Evolutionary conservation across 2,888 invertebrate genomes (phyloP).

Genomic region (Ormyrus rosae): DNA sequence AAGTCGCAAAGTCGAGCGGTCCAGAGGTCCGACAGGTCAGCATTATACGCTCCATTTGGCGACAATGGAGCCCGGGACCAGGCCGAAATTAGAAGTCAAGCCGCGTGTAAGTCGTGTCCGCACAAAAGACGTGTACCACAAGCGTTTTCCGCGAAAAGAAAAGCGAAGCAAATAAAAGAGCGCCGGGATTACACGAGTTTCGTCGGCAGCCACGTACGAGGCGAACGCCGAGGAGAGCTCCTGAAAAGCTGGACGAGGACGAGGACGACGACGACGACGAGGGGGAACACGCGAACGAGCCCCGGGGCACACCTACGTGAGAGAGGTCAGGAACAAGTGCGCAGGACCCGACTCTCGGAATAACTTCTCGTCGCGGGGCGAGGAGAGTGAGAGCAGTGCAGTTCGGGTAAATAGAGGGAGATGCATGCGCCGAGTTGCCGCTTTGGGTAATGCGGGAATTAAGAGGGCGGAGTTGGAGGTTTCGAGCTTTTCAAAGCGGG

Average conservation of each 20-base stretch:
- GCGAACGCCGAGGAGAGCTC: constrained; percentile 17
- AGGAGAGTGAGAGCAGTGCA: neutral
- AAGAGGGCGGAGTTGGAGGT: constrained; percentile 14
- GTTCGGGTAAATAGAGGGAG: neutral
- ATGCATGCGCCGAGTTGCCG: neutral
- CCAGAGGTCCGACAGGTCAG: constrained; percentile 18
- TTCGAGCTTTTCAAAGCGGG: no score
- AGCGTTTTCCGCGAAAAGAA: neutral
- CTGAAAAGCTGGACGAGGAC: constrained; percentile 35
- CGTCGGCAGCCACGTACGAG: constrained; percentile 26
- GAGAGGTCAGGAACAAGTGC: constrained; percentile 40
- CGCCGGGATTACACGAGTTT: constrained; percentile 41
- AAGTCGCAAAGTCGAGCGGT: neutral
- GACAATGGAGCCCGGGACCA: neutral
- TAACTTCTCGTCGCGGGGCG: constrained; percentile 36
- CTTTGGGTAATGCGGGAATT: constrained; percentile 25
- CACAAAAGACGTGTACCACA: constrained; percentile 15
- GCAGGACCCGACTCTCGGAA: constrained; percentile 20
- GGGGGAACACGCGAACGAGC: constrained; percentile 23
- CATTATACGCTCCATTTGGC: constrained; percentile 7
- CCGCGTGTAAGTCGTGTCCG: constrained; percentile 13
- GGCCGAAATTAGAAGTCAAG: constrained; percentile 45
- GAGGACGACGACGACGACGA: constrained; percentile 24
- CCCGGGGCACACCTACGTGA: neutral
- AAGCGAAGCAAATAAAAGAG: neutral